phyloP scores from a whole-genome alignment of 2,888 invertebrate species.

The Pollenia angustigena region DNA sequence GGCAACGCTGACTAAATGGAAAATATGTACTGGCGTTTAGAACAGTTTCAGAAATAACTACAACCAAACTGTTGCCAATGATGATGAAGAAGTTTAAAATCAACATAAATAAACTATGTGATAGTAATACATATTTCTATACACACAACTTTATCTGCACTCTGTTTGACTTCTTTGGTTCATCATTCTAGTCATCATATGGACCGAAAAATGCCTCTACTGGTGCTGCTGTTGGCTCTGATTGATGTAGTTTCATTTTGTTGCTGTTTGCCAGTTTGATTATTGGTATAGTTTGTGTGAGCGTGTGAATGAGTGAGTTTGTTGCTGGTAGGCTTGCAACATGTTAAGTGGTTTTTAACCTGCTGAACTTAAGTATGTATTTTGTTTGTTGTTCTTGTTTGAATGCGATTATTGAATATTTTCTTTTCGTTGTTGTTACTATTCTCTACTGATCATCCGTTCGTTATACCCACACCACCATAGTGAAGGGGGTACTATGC shows the following conservation, averaged over 20 bases:
- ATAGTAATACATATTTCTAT: conserved; percentile 19
- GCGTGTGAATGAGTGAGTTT: not conserved
- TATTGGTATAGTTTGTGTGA: not conserved
- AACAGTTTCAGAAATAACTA: conserved; percentile 34
- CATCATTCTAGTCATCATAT: conserved; percentile 32
- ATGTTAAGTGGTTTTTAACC: conserved; percentile 70
- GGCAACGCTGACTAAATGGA: not conserved
- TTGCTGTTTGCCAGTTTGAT: not conserved
- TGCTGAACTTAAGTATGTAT: conserved; percentile 63
- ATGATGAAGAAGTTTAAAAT: conserved; percentile 56
- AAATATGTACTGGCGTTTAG: conserved; percentile 53
- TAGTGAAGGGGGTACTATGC: too few relatives aligned
- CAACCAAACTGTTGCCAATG: conserved; percentile 51
- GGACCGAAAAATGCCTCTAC: not conserved
- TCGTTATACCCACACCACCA: not conserved
- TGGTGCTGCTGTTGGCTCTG: conserved; percentile 17
- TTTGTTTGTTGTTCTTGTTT: conserved; percentile 29
- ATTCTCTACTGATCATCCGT: conserved; percentile 4
- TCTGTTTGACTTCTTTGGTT: conserved; percentile 43
- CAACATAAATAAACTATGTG: conserved; percentile 23
- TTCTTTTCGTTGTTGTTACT: conserved; percentile 1
- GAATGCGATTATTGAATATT: conserved; percentile 57
- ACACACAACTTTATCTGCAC: conserved; percentile 42
- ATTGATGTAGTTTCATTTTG: conserved; percentile 44
- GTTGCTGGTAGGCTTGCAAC: conserved; percentile 53